phyloP scores from a whole-genome alignment of 53 echinoderm and acorn worm species.

The Glandiceps talaboti region DNA sequence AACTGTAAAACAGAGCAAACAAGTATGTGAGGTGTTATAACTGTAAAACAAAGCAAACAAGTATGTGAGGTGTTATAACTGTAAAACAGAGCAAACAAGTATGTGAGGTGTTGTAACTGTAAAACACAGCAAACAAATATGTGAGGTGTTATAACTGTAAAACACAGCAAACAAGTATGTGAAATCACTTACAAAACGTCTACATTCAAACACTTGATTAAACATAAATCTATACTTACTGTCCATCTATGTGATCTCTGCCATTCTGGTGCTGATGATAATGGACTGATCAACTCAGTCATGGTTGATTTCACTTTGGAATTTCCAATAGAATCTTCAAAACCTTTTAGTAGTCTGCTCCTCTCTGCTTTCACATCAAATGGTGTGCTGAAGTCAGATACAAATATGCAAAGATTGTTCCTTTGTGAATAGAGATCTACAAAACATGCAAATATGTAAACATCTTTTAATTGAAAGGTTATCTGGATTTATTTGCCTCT shows the following conservation, averaged over 20 bases:
- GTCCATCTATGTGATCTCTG: conserved; percentile 68
- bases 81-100: neutral
- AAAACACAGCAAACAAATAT: neutral
- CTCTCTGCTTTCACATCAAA: conserved; percentile 13
- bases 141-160: no score
- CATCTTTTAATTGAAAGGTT: no score
- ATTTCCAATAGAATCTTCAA: conserved; percentile 12
- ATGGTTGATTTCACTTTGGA: neutral
- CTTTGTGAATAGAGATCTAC: no score
- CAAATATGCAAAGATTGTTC: no score
- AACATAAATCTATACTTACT: conserved; percentile 42
- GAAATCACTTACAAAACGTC: conserved; percentile 2
- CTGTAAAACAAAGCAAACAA: neutral
- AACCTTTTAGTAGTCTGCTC: conserved; percentile 45
- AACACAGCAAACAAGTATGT: no score
- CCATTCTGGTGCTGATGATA: conserved; percentile 47
- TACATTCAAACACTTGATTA: no score
- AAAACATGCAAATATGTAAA: no score
- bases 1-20: neutral
- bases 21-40: no score
- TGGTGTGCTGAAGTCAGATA: neutral
- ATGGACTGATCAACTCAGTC: conserved; percentile 12
- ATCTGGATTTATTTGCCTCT: no score
- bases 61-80: no score
- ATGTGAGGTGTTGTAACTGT: no score